phyloP scores from a whole-genome alignment of 2,888 invertebrate genomes.

The Troides helena region DNA sequence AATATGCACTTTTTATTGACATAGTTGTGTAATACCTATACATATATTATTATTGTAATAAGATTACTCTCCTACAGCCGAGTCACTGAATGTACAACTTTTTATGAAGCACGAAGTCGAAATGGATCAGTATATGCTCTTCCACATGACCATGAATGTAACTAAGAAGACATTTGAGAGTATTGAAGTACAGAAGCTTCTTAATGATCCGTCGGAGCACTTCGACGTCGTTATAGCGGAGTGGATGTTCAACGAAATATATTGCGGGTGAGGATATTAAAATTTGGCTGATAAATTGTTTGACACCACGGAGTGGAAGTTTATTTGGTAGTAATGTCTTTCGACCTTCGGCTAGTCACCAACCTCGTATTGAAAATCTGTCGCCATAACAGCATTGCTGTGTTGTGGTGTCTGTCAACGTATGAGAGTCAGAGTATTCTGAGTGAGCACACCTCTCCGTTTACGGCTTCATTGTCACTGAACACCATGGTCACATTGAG shows the following conservation, averaged over 20 bases:
- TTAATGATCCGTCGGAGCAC: constrained; percentile 42
- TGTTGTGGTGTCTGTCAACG: not conserved
- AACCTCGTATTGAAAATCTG: not conserved
- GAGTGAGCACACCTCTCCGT: not conserved
- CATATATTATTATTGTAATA: too few species aligned
- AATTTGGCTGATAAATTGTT: not conserved
- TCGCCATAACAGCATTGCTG: not conserved
- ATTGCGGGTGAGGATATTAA: constrained; percentile 39
- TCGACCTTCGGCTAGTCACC: not conserved
- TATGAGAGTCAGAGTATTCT: not conserved
- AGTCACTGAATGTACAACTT: constrained; percentile 9
- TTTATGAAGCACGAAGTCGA: constrained; percentile 15
- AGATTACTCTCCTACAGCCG: constrained; percentile 2
- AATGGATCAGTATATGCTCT: constrained; percentile 17
- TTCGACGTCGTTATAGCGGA: constrained; percentile 52
- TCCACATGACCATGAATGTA: constrained; percentile 21
- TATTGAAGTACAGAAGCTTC: constrained; percentile 34
- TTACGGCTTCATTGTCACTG: not conserved
- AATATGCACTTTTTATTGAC: too few species aligned
- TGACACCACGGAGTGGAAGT: not conserved
- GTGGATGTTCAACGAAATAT: constrained; percentile 49
- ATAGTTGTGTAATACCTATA: too few species aligned
- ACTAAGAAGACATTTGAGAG: constrained; percentile 18
- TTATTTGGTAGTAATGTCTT: not conserved
- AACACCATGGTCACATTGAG: too few species aligned